These are phyloP conservation scores for Tolypeutes matacus DNA, from an alignment of 2,797 vertebrate species.

Conservation along the genomic window DNA sequence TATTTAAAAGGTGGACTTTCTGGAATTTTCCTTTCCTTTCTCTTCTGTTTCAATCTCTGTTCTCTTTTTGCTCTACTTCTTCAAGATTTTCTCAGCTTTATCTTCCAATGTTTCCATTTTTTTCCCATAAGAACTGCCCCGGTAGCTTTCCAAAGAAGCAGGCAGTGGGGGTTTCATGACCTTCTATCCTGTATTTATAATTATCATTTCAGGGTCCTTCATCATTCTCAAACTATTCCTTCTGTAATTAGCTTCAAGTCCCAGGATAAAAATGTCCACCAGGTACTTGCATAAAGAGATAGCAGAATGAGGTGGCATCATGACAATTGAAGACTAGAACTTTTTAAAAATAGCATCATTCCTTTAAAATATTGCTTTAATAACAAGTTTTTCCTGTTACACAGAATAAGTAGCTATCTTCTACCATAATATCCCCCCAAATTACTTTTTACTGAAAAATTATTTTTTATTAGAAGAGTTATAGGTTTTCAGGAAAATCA, in stretches of 20 bases:
- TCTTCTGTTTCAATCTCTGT: neutral
- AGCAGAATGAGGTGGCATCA: neutral
- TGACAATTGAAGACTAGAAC: neutral
- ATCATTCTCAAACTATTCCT: neutral
- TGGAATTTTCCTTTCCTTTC: neutral
- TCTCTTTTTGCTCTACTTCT: neutral
- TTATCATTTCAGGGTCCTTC: neutral
- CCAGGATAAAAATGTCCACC: neutral
- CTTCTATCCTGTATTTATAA: neutral
- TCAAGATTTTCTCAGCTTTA: neutral
- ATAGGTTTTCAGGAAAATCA: too few relatives aligned
- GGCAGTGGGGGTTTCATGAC: neutral
- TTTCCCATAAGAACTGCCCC: neutral
- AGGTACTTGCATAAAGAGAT: neutral
- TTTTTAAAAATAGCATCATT: neutral
- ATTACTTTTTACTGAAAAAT: neutral
- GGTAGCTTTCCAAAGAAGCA: neutral
- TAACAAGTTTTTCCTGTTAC: neutral
- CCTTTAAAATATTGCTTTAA: conserved; percentile 20
- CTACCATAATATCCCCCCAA: neutral
- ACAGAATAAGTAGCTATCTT: neutral
- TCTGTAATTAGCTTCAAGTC: neutral
- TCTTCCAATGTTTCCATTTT: neutral
- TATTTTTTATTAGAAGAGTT: too few relatives aligned
- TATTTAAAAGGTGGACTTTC: neutral